phyloP scores from a whole-genome alignment of 2,113 vertebrate genomes.

The Mus musculus region GRCm39 chr5:44073001-44073500 shows the following conservation, averaged over 20 bases:
- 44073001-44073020: background rate
- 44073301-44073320: background rate
- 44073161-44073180: background rate
- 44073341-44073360: background rate
- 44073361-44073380: background rate
- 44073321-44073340: background rate
- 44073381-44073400: background rate
- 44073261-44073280: background rate
- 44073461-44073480: background rate
- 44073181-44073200: background rate
- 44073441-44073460: background rate
- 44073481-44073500: background rate
- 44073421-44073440: rapidly evolving
- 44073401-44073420: background rate
- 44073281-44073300: background rate
- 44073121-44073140: background rate
- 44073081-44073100: background rate
- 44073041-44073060: background rate
- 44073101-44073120: background rate
- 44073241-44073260: background rate
- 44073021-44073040: background rate
- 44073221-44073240: background rate
- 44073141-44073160: background rate
- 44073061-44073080: background rate
- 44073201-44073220: background rate